These are phyloP conservation scores for Helicorthomorpha holstii DNA, from an alignment of 1,140 invertebrate genomes.

Conservation along the genomic window DNA sequence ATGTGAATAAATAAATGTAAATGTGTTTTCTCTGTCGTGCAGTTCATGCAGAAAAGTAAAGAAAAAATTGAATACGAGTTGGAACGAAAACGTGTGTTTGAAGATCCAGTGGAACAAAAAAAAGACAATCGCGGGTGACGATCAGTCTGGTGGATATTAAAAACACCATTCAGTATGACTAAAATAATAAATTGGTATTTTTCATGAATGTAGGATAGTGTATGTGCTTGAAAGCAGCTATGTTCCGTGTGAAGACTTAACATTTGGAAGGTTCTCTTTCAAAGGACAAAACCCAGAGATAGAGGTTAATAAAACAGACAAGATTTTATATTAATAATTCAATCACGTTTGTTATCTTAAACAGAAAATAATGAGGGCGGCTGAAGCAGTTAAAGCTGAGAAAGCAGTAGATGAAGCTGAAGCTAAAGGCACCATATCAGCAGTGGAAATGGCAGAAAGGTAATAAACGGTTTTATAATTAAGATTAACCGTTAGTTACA, in stretches of 20 bases:
- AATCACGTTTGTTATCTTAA: too few relatives aligned
- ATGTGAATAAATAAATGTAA: not conserved
- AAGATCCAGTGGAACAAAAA: not conserved
- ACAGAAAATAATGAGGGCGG: too few relatives aligned
- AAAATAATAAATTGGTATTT: not conserved
- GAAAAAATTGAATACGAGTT: conserved; percentile 55
- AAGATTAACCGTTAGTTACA: too few relatives aligned
- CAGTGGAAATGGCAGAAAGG: too few relatives aligned
- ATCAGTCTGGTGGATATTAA: not conserved
- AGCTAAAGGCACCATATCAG: too few relatives aligned
- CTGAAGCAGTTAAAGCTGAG: too few relatives aligned
- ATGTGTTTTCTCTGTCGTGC: conserved; percentile 6
- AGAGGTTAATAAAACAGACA: conserved; percentile 37
- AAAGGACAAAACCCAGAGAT: conserved; percentile 77
- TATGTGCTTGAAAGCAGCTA: conserved; percentile 59
- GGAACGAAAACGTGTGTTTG: conserved; percentile 32
- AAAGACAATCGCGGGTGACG: not conserved
- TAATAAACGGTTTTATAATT: too few relatives aligned
- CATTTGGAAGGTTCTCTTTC: conserved; percentile 65
- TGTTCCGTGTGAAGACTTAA: conserved; percentile 49
- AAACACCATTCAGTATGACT: too few relatives aligned
- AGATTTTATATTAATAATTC: too few relatives aligned
- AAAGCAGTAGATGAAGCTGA: too few relatives aligned
- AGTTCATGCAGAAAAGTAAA: conserved; percentile 81
- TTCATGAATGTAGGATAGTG: conserved; percentile 34